Evolutionary conservation across 2,888 invertebrate genomes (phyloP).

Genomic region (Byasa hedistus): DNA sequence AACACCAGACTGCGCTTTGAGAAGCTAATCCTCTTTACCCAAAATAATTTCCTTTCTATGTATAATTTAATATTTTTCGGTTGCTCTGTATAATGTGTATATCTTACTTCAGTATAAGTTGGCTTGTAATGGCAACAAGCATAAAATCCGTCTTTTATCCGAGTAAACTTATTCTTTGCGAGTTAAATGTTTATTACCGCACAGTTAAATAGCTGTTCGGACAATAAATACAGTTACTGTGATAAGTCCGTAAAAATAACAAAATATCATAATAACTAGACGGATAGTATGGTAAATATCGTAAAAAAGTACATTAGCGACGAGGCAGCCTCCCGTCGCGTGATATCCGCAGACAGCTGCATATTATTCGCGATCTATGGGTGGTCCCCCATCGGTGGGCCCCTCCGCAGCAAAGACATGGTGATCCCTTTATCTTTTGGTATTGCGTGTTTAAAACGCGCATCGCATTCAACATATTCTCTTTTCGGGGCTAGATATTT

Average conservation of each 20-base stretch:
- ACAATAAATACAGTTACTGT: not conserved
- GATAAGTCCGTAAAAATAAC: not conserved
- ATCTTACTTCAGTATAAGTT: too few species aligned
- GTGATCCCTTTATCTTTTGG: constrained; percentile 16
- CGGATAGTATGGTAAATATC: not conserved
- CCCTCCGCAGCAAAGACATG: constrained; percentile 18
- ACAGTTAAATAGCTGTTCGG: not conserved
- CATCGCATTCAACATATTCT: not conserved
- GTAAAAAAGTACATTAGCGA: constrained; percentile 9
- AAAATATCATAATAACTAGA: not conserved
- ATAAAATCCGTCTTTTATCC: too few species aligned
- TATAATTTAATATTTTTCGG: too few species aligned
- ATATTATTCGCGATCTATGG: constrained; percentile 20
- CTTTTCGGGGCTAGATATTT: not conserved
- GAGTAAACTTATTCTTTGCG: not conserved
- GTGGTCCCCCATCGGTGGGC: constrained; percentile 22
- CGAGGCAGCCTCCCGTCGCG: constrained; percentile 2
- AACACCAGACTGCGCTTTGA: too few species aligned
- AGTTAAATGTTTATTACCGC: not conserved
- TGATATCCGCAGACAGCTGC: constrained; percentile 26
- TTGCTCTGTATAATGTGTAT: too few species aligned
- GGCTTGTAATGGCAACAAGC: too few species aligned
- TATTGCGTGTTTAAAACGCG: constrained; percentile 10
- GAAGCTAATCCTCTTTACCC: too few species aligned
- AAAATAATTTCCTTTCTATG: too few species aligned